These are phyloP conservation scores for Trissonchulus sp. DNA, from an alignment of 2,888 invertebrate genomes.

Conservation along the genomic window DNA sequence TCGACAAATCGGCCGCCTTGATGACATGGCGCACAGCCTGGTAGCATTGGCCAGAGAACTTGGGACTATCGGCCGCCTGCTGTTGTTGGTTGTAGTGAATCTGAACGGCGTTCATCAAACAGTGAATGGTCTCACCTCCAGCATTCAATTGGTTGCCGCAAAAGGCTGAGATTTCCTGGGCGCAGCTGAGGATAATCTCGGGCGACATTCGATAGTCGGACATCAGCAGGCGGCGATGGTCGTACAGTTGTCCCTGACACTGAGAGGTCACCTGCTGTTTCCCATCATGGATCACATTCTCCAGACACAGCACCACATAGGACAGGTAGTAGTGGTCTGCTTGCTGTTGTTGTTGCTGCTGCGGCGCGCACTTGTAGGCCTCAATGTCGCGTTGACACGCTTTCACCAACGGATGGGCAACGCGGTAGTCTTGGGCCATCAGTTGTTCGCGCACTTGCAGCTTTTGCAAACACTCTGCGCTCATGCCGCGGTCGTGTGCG, in stretches of 20 bases:
- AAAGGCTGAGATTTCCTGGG: conserved; percentile 70
- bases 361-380: conserved; percentile 66
- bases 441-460: conserved; percentile 76
- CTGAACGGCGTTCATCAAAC: conserved; percentile 69
- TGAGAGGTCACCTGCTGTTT: conserved; percentile 59
- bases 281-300: conserved; percentile 58
- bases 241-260: conserved; percentile 80
- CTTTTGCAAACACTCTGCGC: conserved; percentile 60
- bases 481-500: not conserved
- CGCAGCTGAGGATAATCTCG: conserved; percentile 79
- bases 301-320: conserved; percentile 84
- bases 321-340: conserved; percentile 62
- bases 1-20: not conserved
- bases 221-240: conserved; percentile 76
- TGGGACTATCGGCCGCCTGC: too few species aligned
- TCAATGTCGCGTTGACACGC: conserved; percentile 85
- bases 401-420: conserved; percentile 77
- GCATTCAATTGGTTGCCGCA: conserved; percentile 63
- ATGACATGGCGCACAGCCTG: not conserved
- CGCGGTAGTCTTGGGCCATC: conserved; percentile 80
- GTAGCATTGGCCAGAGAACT: not conserved
- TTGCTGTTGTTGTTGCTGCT: conserved; percentile 19
- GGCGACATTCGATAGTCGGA: conserved; percentile 88
- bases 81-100: too few species aligned
- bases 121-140: conserved; percentile 86